Evolutionary conservation across 2,797 vertebrate species (phyloP).

Genomic region (Tadarida brasiliensis): DNA sequence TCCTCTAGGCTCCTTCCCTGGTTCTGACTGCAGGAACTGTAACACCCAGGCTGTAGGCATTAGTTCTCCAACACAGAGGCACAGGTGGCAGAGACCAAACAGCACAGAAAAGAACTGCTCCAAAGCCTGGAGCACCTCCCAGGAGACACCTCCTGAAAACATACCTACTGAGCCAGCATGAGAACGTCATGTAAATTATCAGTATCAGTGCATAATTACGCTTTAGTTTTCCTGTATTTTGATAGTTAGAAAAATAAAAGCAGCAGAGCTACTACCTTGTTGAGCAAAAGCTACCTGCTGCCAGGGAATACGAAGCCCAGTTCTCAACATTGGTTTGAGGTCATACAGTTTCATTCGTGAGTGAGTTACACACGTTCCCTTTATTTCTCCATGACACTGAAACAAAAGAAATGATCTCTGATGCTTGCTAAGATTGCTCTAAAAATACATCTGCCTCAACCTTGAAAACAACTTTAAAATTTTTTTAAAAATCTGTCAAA

Average conservation of each 20-base stretch:
- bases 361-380: neutral
- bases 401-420: neutral
- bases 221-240: neutral
- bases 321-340: neutral
- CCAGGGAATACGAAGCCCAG: neutral
- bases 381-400: neutral
- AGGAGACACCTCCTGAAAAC: neutral
- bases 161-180: neutral
- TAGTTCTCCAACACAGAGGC: too few relatives aligned
- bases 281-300: neutral
- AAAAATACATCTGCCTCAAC: neutral
- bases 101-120: neutral
- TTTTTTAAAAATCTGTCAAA: neutral
- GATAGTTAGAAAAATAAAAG: neutral
- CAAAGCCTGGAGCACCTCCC: neutral
- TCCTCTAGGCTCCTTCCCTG: neutral
- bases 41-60: neutral
- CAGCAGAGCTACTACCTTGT: neutral
- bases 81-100: neutral
- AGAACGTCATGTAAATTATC: neutral
- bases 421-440: neutral
- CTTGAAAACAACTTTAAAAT: neutral
- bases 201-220: neutral
- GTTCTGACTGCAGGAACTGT: neutral
- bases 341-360: neutral